These are phyloP conservation scores for Hycleus phaleratus DNA, from an alignment of 1,140 invertebrate genomes.

Conservation along the genomic window DNA sequence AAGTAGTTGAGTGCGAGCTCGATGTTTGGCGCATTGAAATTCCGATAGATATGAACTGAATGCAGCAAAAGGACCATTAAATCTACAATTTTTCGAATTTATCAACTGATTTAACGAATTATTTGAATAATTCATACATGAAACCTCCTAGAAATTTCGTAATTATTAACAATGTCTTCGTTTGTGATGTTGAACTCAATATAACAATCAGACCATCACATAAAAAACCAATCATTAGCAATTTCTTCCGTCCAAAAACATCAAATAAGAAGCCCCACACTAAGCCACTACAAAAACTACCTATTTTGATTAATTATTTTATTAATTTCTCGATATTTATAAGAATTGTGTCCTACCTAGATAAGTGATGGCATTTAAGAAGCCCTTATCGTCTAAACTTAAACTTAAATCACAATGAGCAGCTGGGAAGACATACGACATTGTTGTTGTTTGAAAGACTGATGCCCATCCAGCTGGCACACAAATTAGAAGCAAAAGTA, in stretches of 20 bases:
- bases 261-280: constrained; percentile 78
- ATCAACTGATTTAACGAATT: background rate
- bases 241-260: constrained; percentile 59
- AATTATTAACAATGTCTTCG: constrained; percentile 57
- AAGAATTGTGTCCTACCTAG: constrained; percentile 43
- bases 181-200: constrained; percentile 59
- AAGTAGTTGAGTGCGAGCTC: constrained; percentile 54
- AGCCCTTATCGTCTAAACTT: constrained; percentile 56
- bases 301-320: background rate
- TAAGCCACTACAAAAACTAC: constrained; percentile 51
- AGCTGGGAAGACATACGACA: constrained; percentile 60
- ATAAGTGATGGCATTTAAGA: constrained; percentile 58
- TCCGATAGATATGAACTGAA: constrained; percentile 61
- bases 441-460: constrained; percentile 55
- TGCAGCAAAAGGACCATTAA: constrained; percentile 63
- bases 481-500: constrained; percentile 50
- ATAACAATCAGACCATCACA: constrained; percentile 60
- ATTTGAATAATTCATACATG: constrained; percentile 50
- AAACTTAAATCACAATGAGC: constrained; percentile 64
- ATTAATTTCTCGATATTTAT: background rate
- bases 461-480: constrained; percentile 56
- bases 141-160: constrained; percentile 71
- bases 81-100: constrained; percentile 42
- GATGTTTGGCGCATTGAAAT: constrained; percentile 53
- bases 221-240: constrained; percentile 65